Evolutionary conservation across 2,113 vertebrate species (phyloP).

Genomic region (Crotalus tigris): DNA sequence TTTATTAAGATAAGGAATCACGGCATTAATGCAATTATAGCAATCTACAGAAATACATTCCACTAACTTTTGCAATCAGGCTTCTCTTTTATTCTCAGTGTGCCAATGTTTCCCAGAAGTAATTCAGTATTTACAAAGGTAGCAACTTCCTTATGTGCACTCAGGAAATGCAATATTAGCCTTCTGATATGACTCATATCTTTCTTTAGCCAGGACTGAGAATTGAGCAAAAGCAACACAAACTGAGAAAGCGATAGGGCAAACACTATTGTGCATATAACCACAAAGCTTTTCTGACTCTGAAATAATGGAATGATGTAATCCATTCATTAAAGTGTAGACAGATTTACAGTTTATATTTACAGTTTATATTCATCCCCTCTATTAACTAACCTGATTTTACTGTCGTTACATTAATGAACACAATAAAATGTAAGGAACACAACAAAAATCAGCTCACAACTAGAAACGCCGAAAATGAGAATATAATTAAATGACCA

Average conservation of each 20-base stretch:
- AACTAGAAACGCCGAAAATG: not conserved
- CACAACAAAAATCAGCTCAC: not conserved
- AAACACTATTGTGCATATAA: not conserved
- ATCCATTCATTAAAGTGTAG: accelerated
- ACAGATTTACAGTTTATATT: accelerated
- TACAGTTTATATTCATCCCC: not conserved
- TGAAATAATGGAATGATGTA: not conserved
- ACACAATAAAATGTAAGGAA: not conserved
- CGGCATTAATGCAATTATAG: not conserved
- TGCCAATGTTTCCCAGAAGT: not conserved
- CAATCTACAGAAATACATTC: not conserved
- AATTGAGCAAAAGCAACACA: not conserved
- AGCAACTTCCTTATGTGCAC: not conserved
- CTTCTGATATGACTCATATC: slow-evolving; percentile 27
- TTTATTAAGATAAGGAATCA: not conserved
- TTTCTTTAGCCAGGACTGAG: not conserved
- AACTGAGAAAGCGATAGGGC: slow-evolving; percentile 44
- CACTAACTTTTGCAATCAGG: not conserved
- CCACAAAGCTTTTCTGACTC: not conserved
- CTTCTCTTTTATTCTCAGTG: not conserved
- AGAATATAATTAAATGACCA: not conserved
- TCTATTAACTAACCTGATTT: not conserved
- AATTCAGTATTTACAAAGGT: slow-evolving; percentile 16
- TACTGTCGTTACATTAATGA: not conserved
- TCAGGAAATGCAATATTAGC: not conserved